These are phyloP conservation scores for Potamarius usumacintae DNA, from an alignment of 2,113 vertebrate genomes.

Conservation along the genomic window DNA sequence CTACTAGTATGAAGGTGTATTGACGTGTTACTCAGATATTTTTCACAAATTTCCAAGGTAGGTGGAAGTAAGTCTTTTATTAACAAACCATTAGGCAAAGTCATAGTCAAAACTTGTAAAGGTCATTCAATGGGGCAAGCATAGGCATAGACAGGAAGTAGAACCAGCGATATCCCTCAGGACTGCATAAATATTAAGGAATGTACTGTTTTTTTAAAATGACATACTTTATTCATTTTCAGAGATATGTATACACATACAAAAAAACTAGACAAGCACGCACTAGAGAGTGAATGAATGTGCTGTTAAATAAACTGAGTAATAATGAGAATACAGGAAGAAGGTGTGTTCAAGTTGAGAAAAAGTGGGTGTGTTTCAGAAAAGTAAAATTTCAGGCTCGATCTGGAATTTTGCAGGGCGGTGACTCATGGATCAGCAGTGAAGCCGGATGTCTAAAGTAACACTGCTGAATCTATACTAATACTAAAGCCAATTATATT, in stretches of 20 bases:
- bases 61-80: neutral
- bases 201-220: neutral
- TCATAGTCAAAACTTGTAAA: neutral
- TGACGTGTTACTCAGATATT: neutral
- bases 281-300: neutral
- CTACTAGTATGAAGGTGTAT: neutral
- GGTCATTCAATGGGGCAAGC: too few species aligned
- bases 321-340: neutral
- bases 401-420: neutral
- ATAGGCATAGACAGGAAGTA: neutral
- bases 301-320: neutral
- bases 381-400: neutral
- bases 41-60: neutral
- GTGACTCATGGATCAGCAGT: neutral
- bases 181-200: constrained; percentile 3
- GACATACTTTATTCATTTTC: too few species aligned
- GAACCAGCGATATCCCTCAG: neutral
- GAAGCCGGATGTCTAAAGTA: neutral
- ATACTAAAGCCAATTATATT: neutral
- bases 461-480: neutral
- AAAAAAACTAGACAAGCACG: too few species aligned
- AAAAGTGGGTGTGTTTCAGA: neutral
- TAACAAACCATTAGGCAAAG: neutral
- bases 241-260: too few species aligned
- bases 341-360: neutral